Evolutionary conservation across 2,888 invertebrate genomes (phyloP).

Genomic region (Pachycephus smyrnensis): DNA sequence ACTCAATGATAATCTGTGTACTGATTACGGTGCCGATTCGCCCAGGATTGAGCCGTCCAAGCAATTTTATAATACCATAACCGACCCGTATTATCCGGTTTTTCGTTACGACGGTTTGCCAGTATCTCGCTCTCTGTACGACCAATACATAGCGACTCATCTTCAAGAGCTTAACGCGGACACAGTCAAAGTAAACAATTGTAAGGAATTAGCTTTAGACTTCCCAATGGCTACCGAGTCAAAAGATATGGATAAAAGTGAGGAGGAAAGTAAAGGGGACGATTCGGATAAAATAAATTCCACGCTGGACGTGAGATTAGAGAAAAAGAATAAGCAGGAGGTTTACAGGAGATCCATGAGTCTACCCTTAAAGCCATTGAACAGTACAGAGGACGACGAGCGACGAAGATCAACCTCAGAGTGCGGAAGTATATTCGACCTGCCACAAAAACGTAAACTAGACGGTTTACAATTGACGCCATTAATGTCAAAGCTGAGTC

Average conservation of each 20-base stretch:
- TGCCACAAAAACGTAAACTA: conserved; percentile 68
- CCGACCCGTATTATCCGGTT: conserved; percentile 83
- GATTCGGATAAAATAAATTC: conserved; percentile 30
- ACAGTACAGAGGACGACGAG: conserved; percentile 60
- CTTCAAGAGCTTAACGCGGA: conserved; percentile 69
- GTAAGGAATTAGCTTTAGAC: not conserved
- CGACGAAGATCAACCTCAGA: conserved; percentile 54
- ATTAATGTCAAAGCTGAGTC: conserved; percentile 83
- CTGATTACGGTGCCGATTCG: conserved; percentile 39
- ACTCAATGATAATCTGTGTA: conserved; percentile 50
- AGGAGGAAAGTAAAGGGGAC: not conserved
- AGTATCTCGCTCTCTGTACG: conserved; percentile 79
- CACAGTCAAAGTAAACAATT: conserved; percentile 22
- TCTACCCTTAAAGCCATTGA: conserved; percentile 79
- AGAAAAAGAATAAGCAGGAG: conserved; percentile 58
- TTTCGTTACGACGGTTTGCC: conserved; percentile 81
- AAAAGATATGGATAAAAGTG: not conserved
- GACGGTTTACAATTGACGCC: conserved; percentile 83
- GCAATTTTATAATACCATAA: conserved; percentile 76
- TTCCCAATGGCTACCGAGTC: not conserved
- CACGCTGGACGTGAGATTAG: conserved; percentile 44
- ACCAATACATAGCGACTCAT: conserved; percentile 77
- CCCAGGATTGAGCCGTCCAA: conserved; percentile 60
- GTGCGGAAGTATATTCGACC: conserved; percentile 46
- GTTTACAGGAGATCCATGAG: conserved; percentile 72